Evolutionary conservation across 2,888 invertebrate species (phyloP).

Genomic region (Tenthredo amoena): DNA sequence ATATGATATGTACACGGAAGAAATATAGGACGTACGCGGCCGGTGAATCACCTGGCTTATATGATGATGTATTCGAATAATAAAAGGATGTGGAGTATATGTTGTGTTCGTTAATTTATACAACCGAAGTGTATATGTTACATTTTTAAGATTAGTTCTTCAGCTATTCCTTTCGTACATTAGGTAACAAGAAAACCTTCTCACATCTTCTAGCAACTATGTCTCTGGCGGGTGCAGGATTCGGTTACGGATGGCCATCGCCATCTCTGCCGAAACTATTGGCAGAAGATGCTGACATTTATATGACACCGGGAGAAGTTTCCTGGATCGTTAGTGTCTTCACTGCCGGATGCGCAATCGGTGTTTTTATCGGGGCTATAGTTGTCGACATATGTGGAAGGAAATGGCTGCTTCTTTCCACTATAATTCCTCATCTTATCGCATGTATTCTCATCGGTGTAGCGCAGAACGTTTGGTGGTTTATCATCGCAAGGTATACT

Average conservation of each 20-base stretch:
- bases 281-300: not conserved
- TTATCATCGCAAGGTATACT: slow-evolving; percentile 54
- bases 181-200: not conserved
- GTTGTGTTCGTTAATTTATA: too few relatives aligned
- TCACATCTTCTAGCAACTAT: slow-evolving; percentile 53
- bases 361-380: slow-evolving; percentile 55
- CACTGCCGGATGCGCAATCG: slow-evolving; percentile 58
- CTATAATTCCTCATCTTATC: slow-evolving; percentile 51
- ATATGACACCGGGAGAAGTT: slow-evolving; percentile 50
- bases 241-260: slow-evolving; percentile 57
- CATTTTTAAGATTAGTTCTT: not conserved
- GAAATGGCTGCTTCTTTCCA: slow-evolving; percentile 58
- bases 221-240: slow-evolving; percentile 49
- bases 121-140: too few relatives aligned
- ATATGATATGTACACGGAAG: too few relatives aligned
- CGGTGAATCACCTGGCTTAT: too few relatives aligned
- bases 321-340: slow-evolving; percentile 56
- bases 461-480: slow-evolving; percentile 47
- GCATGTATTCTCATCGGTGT: slow-evolving; percentile 57
- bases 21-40: too few relatives aligned
- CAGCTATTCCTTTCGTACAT: not conserved
- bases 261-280: slow-evolving; percentile 44
- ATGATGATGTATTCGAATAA: too few relatives aligned
- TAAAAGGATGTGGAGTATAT: too few relatives aligned
- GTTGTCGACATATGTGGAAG: slow-evolving; percentile 60